Conservation (phyloP, 1,140 invertebrate genomes). For the Physella acuta region DNA sequence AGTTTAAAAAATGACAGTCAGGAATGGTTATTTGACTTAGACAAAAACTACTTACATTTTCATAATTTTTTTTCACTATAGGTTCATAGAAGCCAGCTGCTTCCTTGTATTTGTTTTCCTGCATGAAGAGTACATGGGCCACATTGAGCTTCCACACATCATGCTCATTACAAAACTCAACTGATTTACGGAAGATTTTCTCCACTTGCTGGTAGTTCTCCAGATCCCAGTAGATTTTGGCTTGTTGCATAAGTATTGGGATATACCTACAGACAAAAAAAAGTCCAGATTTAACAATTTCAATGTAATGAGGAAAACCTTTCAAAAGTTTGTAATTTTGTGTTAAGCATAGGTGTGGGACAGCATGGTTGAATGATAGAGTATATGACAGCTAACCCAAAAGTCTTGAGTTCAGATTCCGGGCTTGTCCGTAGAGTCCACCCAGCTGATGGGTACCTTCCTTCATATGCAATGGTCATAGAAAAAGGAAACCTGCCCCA, state of each 20-base stretch:
- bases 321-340: no score
- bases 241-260: conserved; percentile 97
- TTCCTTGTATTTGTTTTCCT: conserved; percentile 97
- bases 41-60: conserved; percentile 69
- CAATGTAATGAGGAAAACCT: neutral
- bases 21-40: neutral
- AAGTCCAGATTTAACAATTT: neutral
- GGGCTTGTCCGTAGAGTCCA: no score
- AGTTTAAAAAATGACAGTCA: no score
- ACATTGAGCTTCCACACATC: conserved; percentile 97
- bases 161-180: conserved; percentile 97
- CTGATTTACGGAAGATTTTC: conserved; percentile 78
- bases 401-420: no score
- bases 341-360: no score
- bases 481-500: no score
- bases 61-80: conserved; percentile 94
- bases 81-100: conserved; percentile 97
- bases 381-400: no score
- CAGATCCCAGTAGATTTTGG: conserved; percentile 98
- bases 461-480: no score
- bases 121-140: conserved; percentile 98
- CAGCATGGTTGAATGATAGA: no score
- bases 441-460: no score
- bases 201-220: conserved; percentile 85
- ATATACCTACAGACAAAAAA: conserved; percentile 65